phyloP scores from a whole-genome alignment of 2,888 invertebrate species.

The Phymatocera aterrima region DNA sequence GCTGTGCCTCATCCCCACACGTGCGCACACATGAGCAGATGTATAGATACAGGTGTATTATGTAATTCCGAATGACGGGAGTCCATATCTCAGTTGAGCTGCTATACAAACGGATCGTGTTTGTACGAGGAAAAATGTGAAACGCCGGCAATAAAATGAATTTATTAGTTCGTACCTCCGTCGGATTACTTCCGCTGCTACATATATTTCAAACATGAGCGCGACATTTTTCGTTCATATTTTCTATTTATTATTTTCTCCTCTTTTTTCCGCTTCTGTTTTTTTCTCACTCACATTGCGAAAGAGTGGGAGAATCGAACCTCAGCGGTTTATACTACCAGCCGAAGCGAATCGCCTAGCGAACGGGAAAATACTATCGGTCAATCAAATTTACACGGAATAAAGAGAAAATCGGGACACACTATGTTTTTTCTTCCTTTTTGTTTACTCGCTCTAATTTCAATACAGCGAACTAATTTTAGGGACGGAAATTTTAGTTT shows the following conservation, averaged over 20 bases:
- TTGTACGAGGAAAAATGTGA: conserved; percentile 49
- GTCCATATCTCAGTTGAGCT: conserved; percentile 36
- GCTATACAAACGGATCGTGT: conserved; percentile 36
- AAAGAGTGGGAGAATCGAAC: not conserved
- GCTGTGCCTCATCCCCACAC: not conserved
- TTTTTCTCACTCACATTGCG: too few species aligned
- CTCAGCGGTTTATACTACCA: not conserved
- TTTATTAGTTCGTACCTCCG: conserved; percentile 51
- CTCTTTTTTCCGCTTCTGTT: not conserved
- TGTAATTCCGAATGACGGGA: conserved; percentile 29
- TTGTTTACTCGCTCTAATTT: not conserved
- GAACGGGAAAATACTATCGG: not conserved
- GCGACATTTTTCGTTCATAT: conserved; percentile 8
- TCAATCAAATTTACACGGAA: not conserved
- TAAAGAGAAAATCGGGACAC: not conserved
- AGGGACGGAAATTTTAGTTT: too few species aligned
- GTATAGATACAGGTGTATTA: not conserved
- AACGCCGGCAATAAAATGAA: conserved; percentile 48
- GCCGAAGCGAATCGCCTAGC: not conserved
- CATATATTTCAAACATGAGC: conserved; percentile 50
- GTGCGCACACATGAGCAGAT: not conserved
- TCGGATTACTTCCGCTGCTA: conserved; percentile 50
- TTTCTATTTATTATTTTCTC: not conserved
- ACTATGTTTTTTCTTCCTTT: not conserved
- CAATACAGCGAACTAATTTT: too few species aligned